Evolutionary conservation across 2,113 vertebrate species (phyloP), one percentile per base, ranked within the genome.

Genomic region (Raphicerus campestris): DNA sequence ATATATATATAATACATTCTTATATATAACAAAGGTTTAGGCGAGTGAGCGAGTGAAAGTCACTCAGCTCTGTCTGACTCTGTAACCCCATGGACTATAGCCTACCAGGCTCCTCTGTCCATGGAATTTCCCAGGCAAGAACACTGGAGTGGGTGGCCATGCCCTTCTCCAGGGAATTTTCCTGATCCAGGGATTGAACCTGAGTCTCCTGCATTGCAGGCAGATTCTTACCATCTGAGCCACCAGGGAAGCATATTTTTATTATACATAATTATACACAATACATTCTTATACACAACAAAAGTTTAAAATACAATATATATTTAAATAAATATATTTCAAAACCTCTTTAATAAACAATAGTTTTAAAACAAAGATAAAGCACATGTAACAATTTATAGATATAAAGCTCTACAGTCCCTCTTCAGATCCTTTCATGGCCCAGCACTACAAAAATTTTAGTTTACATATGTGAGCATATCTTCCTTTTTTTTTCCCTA

Each of bases 301-400:
- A 78, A 86, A n/a, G 22, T 80, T 91, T 85, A 61, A 95, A 86
- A 61, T 70, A 58, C 2, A 93, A 55, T 42, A 87, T 93, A 78
- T 78, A 91, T 84, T 90, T 77, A 91, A 97, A 87, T 80, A 60
- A 35, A 94, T 66, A 88, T 19, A 84, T 83, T 87, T 95, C 83
- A 80, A 96, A 94, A 70, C 35, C 39, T 80, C 63, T 24, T 66
- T 88, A 88, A 92, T 94, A 93, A 94, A 66, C 2, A 77, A 49
- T 63, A 94, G 9, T 55, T 97, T 86, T 78, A 85, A 97, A 94
- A 86, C 28, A 93, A 97, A 92, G 78, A 87, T 84, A 87, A 97
- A 97, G 15, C 60, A 90, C 20, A 85, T 85, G 26, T 88, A 87
- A 86, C 3, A 58, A 89, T 93, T 85, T 88, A 85, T 42, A 81